Evolutionary conservation across 30 jellyfish, hydroid and myxozoan species (phyloP), one percentile per base, ranked within the genome.

Genomic region (Nemopilema nomurai): DNA sequence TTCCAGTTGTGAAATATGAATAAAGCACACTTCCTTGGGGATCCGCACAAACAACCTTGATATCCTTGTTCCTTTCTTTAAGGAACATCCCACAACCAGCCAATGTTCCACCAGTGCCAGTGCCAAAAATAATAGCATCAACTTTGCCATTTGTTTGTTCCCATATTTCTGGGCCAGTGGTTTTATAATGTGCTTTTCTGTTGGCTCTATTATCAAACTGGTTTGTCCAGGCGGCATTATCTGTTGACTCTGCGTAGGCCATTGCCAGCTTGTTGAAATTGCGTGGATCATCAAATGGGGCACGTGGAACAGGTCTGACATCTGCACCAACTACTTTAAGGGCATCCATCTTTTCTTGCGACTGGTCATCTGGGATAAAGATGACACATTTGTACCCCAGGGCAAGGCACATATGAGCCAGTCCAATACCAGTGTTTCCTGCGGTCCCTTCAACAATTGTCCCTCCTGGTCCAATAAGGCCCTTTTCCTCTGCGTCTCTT

Each of bases 121-220:
- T 92, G 0, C 96, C 96, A 92, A 92, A 92, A 66, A 87, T 90
- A 32, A 92, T 83, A 51, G 97, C 95, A 83, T 92, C 98, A 22
- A 92, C 98, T 62, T 92, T 92, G 16, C 98, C 98, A 83, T 87
- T 92, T 24, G 98, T 92, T 80, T 92, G 98, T 69, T 92, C 95
- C 98, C 98, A 92, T 28, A 92, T 92, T 78, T 92, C 98, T 24
- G 98, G 98, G 16, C 98, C 98, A 13, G 98, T 92, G 51, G 98
- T 92, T 68, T 92, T 96, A 50, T 92, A 92, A 82, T 92, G 98
- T 8, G 97, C 98, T 65, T 88, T 82, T 28, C 96, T 82, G 81
- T 92, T 92, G 82, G 95, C 98, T 6, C 88, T 31, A 62, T 88
- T 92, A 68, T 92, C 98, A 64, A 92, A 92, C 70, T 92, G 98